Conservation (phyloP, 92 coral and sea anemone species). For the Parazoanthus darwini region DNA sequence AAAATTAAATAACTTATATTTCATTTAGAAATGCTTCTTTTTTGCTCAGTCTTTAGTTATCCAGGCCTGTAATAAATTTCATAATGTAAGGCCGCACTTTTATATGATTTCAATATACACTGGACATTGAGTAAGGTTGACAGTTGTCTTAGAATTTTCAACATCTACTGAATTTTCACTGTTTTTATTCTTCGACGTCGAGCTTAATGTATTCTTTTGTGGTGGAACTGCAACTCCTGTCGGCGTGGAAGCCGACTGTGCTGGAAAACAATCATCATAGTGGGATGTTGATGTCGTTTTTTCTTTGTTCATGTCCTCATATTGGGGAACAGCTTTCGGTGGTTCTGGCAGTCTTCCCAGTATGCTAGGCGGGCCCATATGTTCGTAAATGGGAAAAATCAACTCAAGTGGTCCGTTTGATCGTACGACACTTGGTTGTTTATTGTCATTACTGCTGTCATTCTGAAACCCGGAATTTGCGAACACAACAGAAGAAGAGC, state of each 20-base stretch:
- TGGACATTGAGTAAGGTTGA: background rate
- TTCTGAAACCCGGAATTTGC: background rate
- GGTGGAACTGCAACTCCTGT: background rate
- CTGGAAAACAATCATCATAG: background rate
- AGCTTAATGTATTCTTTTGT: background rate
- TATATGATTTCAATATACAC: background rate
- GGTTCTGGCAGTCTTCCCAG: background rate
- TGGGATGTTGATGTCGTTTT: no score
- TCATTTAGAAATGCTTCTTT: no score
- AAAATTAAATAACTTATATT: no score
- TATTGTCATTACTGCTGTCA: background rate
- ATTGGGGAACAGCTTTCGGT: background rate
- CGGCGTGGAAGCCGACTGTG: background rate
- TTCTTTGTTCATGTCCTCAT: background rate
- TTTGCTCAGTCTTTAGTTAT: no score
- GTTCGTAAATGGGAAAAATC: background rate
- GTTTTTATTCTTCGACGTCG: background rate
- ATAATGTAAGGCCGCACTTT: no score
- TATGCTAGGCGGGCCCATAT: background rate
- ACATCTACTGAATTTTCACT: background rate
- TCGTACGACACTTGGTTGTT: background rate
- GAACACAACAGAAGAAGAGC: conserved; percentile 10
- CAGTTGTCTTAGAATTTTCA: background rate
- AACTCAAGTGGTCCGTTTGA: background rate
- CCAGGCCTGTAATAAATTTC: no score